Conservation (phyloP, 2,888 invertebrate species). For the Chromoteleia sp. region DNA sequence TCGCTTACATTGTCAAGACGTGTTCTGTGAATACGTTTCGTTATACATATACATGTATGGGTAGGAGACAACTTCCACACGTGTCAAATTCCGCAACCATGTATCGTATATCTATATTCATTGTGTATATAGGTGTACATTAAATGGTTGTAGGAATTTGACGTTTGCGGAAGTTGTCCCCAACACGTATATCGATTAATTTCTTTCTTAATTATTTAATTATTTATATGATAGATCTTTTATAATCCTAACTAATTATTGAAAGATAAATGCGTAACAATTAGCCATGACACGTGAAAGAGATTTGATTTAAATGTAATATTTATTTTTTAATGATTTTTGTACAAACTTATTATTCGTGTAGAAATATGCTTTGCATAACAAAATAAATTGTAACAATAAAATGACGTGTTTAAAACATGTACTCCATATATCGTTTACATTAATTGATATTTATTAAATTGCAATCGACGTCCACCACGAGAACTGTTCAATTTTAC, state of each 20-base stretch:
- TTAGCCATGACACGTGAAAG: slow-evolving; percentile 69
- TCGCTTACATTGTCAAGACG: slow-evolving; percentile 26
- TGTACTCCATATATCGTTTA: slow-evolving; percentile 29
- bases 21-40: slow-evolving; percentile 9
- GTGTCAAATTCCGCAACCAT: too few relatives aligned
- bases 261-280: slow-evolving; percentile 73
- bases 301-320: slow-evolving; percentile 39
- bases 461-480: slow-evolving; percentile 15
- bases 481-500: background rate
- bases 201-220: slow-evolving; percentile 40
- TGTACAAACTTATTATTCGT: slow-evolving; percentile 56
- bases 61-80: background rate
- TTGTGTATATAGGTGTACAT: too few relatives aligned
- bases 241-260: slow-evolving; percentile 74
- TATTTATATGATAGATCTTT: slow-evolving; percentile 69
- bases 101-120: too few relatives aligned
- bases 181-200: slow-evolving; percentile 50
- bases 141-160: too few relatives aligned
- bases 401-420: slow-evolving; percentile 35
- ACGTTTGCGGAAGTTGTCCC: background rate
- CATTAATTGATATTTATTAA: slow-evolving; percentile 33
- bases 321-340: slow-evolving; percentile 37
- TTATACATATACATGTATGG: background rate
- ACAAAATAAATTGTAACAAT: slow-evolving; percentile 53
- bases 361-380: slow-evolving; percentile 40